Conservation (phyloP, 2,888 invertebrate species). For the Heliothis peltigera region DNA sequence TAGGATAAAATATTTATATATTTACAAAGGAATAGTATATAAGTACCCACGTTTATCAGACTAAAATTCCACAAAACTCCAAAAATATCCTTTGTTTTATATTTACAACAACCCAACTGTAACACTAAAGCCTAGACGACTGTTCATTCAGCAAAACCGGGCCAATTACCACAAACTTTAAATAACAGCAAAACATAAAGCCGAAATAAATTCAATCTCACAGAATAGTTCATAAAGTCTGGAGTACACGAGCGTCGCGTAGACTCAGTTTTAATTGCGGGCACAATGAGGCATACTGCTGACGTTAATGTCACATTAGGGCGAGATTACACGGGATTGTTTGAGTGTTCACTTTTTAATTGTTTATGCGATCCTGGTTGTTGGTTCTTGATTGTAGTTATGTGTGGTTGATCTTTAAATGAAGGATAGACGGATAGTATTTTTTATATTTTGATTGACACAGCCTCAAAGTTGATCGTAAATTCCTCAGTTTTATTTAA, state of each 20-base stretch:
- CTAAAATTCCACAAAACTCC: neutral
- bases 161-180: constrained; percentile 19
- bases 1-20: too few relatives aligned
- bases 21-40: too few relatives aligned
- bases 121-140: neutral
- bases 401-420: neutral
- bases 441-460: too few relatives aligned
- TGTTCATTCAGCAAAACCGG: constrained; percentile 3
- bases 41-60: too few relatives aligned
- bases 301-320: constrained; percentile 48
- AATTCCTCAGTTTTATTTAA: too few relatives aligned
- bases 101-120: neutral
- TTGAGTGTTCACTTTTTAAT: constrained; percentile 7
- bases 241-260: constrained; percentile 36
- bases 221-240: constrained; percentile 53
- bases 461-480: too few relatives aligned
- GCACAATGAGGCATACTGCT: constrained; percentile 49
- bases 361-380: neutral
- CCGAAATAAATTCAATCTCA: constrained; percentile 49
- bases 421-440: too few relatives aligned
- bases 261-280: constrained; percentile 54
- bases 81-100: neutral
- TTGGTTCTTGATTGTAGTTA: neutral
- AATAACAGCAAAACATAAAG: constrained; percentile 28
- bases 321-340: constrained; percentile 37